phyloP scores from a whole-genome alignment of 2,888 invertebrate species.

The Siphonodentalium dalli region DNA sequence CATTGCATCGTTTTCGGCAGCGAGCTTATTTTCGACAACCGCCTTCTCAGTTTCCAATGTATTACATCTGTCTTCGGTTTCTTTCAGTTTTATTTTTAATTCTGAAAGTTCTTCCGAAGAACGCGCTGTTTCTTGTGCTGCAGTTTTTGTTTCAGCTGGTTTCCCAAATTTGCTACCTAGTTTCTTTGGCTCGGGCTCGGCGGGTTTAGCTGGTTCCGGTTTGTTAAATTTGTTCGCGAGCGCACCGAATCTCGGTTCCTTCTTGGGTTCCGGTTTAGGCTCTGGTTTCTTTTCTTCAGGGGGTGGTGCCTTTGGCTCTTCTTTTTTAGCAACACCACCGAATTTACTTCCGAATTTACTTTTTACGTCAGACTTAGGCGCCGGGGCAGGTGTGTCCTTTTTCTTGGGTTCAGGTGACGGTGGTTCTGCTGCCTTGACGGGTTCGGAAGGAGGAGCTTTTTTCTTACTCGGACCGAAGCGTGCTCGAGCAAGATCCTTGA shows the following conservation, averaged over 20 bases:
- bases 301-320: constrained; percentile 1
- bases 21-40: constrained; percentile 32
- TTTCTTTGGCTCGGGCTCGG: constrained; percentile 70
- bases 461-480: not conserved
- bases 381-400: not conserved
- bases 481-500: not conserved
- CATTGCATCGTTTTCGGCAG: constrained; percentile 28
- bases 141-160: constrained; percentile 71
- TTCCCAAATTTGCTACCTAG: constrained; percentile 75
- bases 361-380: not conserved
- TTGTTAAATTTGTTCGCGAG: constrained; percentile 15
- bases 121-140: not conserved
- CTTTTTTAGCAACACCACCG: constrained; percentile 1
- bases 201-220: constrained; percentile 21
- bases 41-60: constrained; percentile 39
- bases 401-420: too few relatives aligned
- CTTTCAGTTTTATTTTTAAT: constrained; percentile 34
- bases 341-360: not conserved
- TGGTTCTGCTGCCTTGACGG: not conserved
- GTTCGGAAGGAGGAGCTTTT: not conserved
- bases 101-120: constrained; percentile 12
- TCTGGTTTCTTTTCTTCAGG: not conserved
- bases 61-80: constrained; percentile 42
- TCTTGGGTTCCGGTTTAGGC: not conserved
- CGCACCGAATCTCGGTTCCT: constrained; percentile 4